Conservation (phyloP, 2,797 vertebrate genomes). For the Poeciliopsis presidionis region DNA sequence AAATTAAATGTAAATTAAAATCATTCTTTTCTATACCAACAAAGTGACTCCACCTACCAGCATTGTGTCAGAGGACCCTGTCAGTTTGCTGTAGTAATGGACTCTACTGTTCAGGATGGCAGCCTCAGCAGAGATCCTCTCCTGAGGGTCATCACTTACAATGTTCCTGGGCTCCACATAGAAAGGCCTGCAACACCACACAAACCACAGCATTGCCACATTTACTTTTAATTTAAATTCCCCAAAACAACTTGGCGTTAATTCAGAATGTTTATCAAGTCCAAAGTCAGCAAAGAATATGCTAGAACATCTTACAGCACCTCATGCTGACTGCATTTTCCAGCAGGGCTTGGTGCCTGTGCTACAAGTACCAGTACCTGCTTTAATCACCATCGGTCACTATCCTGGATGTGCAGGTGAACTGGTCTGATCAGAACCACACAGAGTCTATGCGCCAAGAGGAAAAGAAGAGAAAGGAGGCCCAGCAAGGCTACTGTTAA, state of each 20-base stretch:
- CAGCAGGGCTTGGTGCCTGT: neutral
- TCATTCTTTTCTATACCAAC: neutral
- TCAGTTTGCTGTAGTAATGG: constrained; percentile 91
- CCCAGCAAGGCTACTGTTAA: neutral
- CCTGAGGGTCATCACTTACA: constrained; percentile 74
- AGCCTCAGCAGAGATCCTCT: constrained; percentile 89
- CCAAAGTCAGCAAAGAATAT: neutral
- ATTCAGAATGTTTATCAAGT: neutral
- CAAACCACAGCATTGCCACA: neutral
- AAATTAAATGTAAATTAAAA: neutral
- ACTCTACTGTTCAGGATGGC: constrained; percentile 93
- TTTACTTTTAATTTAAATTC: neutral
- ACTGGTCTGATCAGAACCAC: neutral
- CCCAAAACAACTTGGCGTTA: neutral
- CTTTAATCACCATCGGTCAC: neutral
- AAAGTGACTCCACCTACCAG: constrained; percentile 77
- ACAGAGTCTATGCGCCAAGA: neutral
- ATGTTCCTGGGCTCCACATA: constrained; percentile 92
- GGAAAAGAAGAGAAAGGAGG: neutral
- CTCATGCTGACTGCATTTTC: neutral
- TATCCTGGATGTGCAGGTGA: neutral
- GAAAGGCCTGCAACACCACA: constrained; percentile 84
- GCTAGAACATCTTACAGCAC: neutral
- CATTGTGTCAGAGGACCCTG: constrained; percentile 86
- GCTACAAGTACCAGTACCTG: too few species aligned